phyloP scores from a whole-genome alignment of 2,888 invertebrate genomes.

The Eustalomyia histrio region DNA sequence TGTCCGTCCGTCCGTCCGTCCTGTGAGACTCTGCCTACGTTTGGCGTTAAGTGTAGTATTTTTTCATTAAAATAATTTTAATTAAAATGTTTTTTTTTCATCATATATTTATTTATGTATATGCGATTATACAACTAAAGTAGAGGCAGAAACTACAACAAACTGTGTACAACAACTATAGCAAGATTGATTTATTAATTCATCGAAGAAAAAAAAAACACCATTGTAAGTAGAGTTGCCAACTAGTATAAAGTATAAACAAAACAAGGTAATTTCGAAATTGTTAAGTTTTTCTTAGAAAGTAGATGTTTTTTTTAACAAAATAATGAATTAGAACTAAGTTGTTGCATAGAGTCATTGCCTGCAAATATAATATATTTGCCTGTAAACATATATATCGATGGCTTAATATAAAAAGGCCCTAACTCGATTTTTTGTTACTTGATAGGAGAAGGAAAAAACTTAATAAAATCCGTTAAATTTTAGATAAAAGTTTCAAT shows the following conservation, averaged over 20 bases:
- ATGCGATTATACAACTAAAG: slow-evolving; percentile 37
- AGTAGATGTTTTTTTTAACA: no score
- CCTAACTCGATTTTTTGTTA: no score
- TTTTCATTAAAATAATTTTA: slow-evolving; percentile 67
- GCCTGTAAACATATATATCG: no score
- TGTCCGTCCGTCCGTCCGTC: slow-evolving; percentile 29
- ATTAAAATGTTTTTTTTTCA: slow-evolving; percentile 63
- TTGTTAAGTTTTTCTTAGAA: no score
- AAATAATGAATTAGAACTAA: no score
- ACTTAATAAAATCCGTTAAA: no score
- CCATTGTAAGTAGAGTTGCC: slow-evolving; percentile 39
- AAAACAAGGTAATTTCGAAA: no score
- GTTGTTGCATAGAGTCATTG: no score
- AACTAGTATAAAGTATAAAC: background rate
- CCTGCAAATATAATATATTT: no score
- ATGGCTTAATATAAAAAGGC: no score
- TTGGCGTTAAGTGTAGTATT: slow-evolving; percentile 64
- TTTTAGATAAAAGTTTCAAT: no score
- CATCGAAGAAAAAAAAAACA: slow-evolving; percentile 50
- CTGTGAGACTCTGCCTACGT: slow-evolving; percentile 51
- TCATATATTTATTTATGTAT: slow-evolving; percentile 1
- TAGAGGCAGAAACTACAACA: slow-evolving; percentile 37
- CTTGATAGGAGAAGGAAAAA: no score
- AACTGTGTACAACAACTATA: slow-evolving; percentile 53
- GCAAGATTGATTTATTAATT: slow-evolving; percentile 65